Percentiles rank a stretch among this genome's conserved stretches.
These are phyloP conservation scores for Lepidurus packardi DNA, from an alignment of 1,140 invertebrate species.

Conservation along the genomic window DNA sequence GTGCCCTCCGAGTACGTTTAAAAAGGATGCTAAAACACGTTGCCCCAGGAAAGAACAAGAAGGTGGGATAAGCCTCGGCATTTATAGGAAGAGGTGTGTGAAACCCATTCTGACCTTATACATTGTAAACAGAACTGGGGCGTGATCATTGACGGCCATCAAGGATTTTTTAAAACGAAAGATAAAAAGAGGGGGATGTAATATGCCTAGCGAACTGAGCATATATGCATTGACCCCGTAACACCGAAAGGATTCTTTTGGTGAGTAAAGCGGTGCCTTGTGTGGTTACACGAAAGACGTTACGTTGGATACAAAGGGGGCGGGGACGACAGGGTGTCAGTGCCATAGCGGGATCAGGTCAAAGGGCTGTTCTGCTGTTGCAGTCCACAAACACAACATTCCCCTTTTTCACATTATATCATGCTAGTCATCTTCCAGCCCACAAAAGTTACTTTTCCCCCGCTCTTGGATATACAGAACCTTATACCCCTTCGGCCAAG, in stretches of 20 bases:
- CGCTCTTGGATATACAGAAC: neutral
- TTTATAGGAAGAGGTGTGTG: no score
- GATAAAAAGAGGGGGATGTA: neutral
- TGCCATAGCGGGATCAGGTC: constrained; percentile 3
- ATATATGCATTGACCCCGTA: neutral
- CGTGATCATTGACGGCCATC: neutral
- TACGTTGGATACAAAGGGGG: constrained; percentile 1
- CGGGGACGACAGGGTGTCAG: neutral
- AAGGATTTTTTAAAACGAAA: neutral
- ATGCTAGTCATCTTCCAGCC: constrained; percentile 18
- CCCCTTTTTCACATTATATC: neutral
- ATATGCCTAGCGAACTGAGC: neutral
- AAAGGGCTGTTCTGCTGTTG: neutral
- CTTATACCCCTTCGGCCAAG: no score
- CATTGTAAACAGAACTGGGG: neutral
- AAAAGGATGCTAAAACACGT: neutral
- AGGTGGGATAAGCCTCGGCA: no score
- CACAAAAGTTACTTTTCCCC: neutral
- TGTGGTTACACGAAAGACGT: neutral
- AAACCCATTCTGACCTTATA: neutral
- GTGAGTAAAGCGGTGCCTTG: neutral
- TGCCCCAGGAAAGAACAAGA: no score
- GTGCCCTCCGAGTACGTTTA: constrained; percentile 35
- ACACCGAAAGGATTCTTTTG: neutral
- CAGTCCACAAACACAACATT: neutral